These are phyloP conservation scores for Drosophila funebris DNA, from an alignment of 1,140 invertebrate genomes.

Conservation along the genomic window DNA sequence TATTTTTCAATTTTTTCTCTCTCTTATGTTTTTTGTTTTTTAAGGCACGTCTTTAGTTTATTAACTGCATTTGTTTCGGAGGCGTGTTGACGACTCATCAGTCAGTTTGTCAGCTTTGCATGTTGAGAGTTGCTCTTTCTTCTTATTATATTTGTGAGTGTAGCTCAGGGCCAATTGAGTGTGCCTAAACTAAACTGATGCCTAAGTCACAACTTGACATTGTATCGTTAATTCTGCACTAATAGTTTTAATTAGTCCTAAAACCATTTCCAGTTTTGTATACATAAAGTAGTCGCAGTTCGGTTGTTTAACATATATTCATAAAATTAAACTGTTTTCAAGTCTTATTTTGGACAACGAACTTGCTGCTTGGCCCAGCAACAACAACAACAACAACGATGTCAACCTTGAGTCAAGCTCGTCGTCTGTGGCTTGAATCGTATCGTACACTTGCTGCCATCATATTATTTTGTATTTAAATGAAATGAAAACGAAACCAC, in stretches of 20 bases:
- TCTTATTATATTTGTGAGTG: constrained; percentile 1
- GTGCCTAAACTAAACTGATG: constrained; percentile 8
- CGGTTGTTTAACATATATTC: constrained; percentile 7
- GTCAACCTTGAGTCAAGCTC: constrained; percentile 60
- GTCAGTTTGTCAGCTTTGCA: constrained; percentile 28
- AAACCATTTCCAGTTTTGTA: constrained; percentile 41
- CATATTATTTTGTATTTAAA: constrained; percentile 57
- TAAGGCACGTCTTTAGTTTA: constrained; percentile 48
- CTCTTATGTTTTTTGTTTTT: constrained; percentile 16
- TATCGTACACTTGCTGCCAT: constrained; percentile 8
- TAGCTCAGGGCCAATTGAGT: constrained; percentile 48
- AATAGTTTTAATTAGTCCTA: constrained; percentile 66
- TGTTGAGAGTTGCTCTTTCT: not conserved
- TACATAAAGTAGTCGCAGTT: constrained; percentile 1
- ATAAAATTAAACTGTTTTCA: not conserved
- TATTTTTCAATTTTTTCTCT: constrained; percentile 2
- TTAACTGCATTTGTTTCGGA: constrained; percentile 59
- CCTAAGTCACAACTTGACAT: constrained; percentile 52
- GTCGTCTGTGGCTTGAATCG: constrained; percentile 21
- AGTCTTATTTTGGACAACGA: constrained; percentile 12
- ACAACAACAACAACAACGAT: constrained; percentile 28
- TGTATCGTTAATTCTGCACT: constrained; percentile 64
- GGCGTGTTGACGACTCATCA: constrained; percentile 48
- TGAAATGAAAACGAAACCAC: constrained; percentile 55
- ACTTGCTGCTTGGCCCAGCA: not conserved